phyloP scores from a whole-genome alignment of 2,797 vertebrate genomes.

The Nyctibius grandis region DNA sequence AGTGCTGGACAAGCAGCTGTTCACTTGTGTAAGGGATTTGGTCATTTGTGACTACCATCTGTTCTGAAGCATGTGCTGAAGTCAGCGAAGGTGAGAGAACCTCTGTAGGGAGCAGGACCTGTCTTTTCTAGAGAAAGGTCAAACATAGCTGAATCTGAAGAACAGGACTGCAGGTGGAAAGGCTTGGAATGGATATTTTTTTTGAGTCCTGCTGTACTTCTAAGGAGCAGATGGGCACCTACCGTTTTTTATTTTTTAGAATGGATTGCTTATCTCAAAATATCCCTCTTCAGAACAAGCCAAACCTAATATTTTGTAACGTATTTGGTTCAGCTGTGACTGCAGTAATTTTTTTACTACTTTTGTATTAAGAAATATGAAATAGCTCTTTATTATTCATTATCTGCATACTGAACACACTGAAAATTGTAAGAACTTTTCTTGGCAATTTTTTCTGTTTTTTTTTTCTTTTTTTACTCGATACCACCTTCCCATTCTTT shows the following conservation, averaged over 20 bases:
- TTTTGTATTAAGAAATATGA: not conserved
- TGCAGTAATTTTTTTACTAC: not conserved
- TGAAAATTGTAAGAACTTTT: not conserved
- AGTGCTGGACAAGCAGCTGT: not conserved
- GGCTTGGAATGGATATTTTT: not conserved
- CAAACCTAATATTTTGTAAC: not conserved
- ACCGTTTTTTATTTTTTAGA: not conserved
- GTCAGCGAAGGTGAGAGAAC: not conserved
- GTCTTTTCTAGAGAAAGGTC: not conserved
- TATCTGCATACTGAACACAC: not conserved
- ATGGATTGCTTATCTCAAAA: not conserved
- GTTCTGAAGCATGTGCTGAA: not conserved
- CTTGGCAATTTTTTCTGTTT: not conserved
- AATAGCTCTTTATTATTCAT: not conserved
- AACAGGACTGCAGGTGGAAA: not conserved
- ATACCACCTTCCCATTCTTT: not conserved
- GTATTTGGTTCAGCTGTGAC: not conserved
- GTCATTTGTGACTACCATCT: not conserved
- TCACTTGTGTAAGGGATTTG: not conserved
- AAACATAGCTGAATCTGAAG: not conserved
- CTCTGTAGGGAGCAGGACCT: not conserved
- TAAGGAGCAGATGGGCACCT: not conserved
- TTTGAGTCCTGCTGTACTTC: not conserved
- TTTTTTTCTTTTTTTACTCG: not conserved
- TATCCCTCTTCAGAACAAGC: not conserved